Evolutionary conservation across 2,797 vertebrate species (phyloP).

Genomic region (Trachops cirrhosus): DNA sequence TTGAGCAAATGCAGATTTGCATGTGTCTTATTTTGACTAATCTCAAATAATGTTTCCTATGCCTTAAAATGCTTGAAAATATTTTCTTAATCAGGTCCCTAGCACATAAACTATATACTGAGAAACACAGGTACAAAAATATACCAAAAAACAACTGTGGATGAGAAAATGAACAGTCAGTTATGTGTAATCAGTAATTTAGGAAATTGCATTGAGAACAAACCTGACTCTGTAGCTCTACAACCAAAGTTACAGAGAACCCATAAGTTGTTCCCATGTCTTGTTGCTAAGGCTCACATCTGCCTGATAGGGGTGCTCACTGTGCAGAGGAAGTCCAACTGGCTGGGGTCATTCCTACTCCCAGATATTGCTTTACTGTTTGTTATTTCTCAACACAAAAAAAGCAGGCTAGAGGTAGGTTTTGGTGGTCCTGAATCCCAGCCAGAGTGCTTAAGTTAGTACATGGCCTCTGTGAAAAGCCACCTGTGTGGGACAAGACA

Average conservation of each 20-base stretch:
- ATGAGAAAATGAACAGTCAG: not conserved
- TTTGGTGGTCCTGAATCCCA: not conserved
- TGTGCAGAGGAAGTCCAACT: not conserved
- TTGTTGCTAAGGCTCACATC: not conserved
- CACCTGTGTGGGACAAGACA: slow-evolving; percentile 4
- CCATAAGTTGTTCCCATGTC: not conserved
- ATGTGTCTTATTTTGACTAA: slow-evolving; percentile 20
- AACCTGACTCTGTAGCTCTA: not conserved
- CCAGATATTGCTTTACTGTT: not conserved
- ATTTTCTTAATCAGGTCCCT: not conserved
- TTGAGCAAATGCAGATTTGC: not conserved
- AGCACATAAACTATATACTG: not conserved
- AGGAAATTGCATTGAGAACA: not conserved
- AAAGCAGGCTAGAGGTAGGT: not conserved
- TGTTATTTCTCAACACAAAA: slow-evolving; percentile 3
- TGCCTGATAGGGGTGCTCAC: not conserved
- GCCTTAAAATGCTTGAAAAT: not conserved
- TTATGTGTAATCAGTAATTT: not conserved
- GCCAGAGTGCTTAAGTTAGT: slow-evolving; percentile 10
- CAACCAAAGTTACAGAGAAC: not conserved
- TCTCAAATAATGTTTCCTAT: slow-evolving; percentile 39
- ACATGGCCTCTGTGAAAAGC: slow-evolving; percentile 24
- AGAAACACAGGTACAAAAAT: not conserved
- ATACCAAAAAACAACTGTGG: not conserved
- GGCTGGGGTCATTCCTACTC: not conserved